Base-by-base conservation (phyloP, 2,888 invertebrate species). In the Dolomedes plantarius region DNA sequence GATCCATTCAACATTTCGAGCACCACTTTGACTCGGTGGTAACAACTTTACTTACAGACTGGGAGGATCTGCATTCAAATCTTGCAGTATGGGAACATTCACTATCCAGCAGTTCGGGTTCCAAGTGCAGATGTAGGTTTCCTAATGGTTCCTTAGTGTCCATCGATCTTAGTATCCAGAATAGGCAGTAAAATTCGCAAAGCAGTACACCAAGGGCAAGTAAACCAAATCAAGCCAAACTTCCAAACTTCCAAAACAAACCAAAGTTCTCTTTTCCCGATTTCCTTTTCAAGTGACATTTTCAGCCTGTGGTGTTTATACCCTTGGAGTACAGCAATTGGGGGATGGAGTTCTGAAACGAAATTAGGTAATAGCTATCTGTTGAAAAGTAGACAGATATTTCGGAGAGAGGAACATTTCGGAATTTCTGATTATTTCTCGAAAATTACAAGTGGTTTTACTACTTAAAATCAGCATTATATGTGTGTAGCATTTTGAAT, bases 21-120 rank as follows among this genome's bases (percentile, higher is more conserved):
- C 56, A 56, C 56, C 56, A 3, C 23, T 56, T 23, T 56, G 56
- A 19, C 23, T 5, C 36, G 56, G 19, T 23, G 56, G 23, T 56
- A 56, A 23, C 23, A 56, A 56, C 56, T 23, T 56, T 56, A 56
- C 56, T 56, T 56, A 56, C 56, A 56, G 41, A 16, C 41, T 46
- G 41, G 2, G 46, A 36, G 36, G 36, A 36, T 36, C 36, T 36
- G 36, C 6, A 9, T 11, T 56, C 23, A 23, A 3, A 56, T 56
- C 5, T 23, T 56, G 23, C 19, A n/a, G 56, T 16, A 19, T 23
- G 3, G 16, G 56, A 56, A 56, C 23, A 23, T 23, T 56, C 11
- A 11, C 2, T 9, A 2, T 46, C n/a, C n/a, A 16, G 46, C 6
- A 19, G 3, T 23, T 56, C 23, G 16, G 23, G 5, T 5, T 23